phyloP scores from a whole-genome alignment of 2,113 vertebrate species.

The Ameiurus melas region DNA sequence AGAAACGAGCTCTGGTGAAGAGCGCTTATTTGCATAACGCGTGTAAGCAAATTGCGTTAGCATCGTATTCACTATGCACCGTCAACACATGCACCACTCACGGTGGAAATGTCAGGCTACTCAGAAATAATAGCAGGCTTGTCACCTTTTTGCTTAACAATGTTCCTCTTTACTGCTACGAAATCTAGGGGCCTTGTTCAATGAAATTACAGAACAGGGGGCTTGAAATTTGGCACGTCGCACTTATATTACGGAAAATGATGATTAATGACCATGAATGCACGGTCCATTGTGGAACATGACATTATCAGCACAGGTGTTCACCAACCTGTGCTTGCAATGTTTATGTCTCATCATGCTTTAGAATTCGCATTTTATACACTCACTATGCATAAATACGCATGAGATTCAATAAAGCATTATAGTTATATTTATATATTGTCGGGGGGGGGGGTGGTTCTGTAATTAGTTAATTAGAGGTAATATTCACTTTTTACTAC shows the following conservation, averaged over 20 bases:
- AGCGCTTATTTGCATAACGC: constrained; percentile 13
- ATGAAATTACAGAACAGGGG: not conserved
- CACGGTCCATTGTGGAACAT: not conserved
- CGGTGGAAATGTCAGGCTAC: not conserved
- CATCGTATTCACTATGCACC: not conserved
- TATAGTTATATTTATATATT: not conserved
- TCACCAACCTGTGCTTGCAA: not conserved
- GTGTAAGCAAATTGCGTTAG: not conserved
- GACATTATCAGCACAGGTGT: not conserved
- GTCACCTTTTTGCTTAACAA: not conserved
- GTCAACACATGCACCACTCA: not conserved
- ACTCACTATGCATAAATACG: not conserved
- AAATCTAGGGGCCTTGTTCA: not conserved
- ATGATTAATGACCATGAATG: not conserved
- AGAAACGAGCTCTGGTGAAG: not conserved
- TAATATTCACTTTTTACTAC: not conserved
- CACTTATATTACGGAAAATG: not conserved
- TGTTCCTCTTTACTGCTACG: not conserved
- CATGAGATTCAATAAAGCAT: not conserved
- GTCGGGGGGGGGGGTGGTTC: not conserved
- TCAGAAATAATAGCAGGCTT: not conserved
- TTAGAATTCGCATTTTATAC: not conserved
- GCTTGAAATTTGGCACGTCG: not conserved
- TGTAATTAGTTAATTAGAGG: not conserved
- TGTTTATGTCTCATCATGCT: not conserved